Conservation (phyloP, 2,888 invertebrate genomes). For the Drosophila mimica region DNA sequence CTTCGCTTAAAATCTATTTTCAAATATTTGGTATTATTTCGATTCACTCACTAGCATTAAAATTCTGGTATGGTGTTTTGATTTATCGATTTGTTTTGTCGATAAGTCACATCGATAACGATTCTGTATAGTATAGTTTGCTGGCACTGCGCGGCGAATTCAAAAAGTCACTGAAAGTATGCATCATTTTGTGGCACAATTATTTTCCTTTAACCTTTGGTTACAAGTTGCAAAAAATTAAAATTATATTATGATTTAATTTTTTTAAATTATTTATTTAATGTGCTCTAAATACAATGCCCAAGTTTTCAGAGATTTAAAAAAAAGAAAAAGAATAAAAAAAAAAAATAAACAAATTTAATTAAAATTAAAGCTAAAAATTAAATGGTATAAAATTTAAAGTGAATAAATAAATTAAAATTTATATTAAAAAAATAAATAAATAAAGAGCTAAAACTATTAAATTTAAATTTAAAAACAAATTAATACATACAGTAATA, state of each 20-base stretch:
- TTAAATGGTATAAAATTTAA: not conserved
- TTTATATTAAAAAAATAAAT: too few species aligned
- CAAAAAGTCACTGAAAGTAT: not conserved
- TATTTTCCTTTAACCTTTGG: not conserved
- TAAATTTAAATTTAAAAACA: too few species aligned
- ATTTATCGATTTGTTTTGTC: not conserved
- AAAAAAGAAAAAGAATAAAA: not conserved
- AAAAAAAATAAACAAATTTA: not conserved
- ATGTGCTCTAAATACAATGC: too few species aligned
- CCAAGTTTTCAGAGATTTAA: too few species aligned
- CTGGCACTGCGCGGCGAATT: not conserved
- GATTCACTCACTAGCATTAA: not conserved
- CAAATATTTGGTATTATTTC: too few species aligned
- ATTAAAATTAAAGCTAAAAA: not conserved
- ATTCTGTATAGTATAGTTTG: not conserved
- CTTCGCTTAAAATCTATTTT: not conserved
- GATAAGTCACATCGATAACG: not conserved
- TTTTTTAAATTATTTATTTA: too few species aligned
- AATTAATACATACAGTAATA: too few species aligned
- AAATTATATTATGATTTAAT: too few species aligned
- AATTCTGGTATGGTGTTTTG: not conserved
- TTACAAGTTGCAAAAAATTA: not conserved
- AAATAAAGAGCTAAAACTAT: too few species aligned
- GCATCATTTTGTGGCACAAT: not conserved
- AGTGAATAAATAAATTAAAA: not conserved